Evolutionary conservation across 2,113 vertebrate genomes (phyloP).

Genomic region (Larimichthys crocea): DNA sequence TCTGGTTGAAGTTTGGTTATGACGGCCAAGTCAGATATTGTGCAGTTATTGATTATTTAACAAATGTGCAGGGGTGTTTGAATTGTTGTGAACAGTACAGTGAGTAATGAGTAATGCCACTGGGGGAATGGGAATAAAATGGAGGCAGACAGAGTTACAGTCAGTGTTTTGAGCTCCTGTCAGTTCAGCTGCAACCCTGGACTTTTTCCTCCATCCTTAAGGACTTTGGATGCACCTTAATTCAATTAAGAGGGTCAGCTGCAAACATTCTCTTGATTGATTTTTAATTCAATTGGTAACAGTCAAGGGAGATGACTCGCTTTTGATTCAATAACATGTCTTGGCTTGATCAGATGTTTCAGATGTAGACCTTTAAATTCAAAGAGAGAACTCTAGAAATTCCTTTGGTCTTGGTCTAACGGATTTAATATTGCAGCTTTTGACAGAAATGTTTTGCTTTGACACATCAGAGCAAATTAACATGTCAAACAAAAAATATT

Average conservation of each 20-base stretch:
- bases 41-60: neutral
- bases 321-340: too few species aligned
- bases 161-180: conserved; percentile 13
- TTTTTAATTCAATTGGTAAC: neutral
- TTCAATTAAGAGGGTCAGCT: neutral
- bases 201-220: neutral
- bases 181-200: neutral
- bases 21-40: neutral
- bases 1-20: neutral
- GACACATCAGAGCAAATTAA: neutral
- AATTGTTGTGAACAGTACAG: conserved; percentile 15
- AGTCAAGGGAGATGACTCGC: too few species aligned
- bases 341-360: too few species aligned
- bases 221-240: neutral
- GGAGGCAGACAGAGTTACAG: conserved; percentile 1
- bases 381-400: neutral
- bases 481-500: neutral
- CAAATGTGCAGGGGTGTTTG: neutral
- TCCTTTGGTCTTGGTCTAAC: neutral
- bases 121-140: conserved; percentile 5
- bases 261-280: too few species aligned
- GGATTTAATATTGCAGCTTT: neutral
- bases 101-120: conserved; percentile 7
- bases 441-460: conserved; percentile 1
- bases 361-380: neutral